phyloP scores from a whole-genome alignment of 2,797 vertebrate species.

The Paedocypris micromegethes region DNA sequence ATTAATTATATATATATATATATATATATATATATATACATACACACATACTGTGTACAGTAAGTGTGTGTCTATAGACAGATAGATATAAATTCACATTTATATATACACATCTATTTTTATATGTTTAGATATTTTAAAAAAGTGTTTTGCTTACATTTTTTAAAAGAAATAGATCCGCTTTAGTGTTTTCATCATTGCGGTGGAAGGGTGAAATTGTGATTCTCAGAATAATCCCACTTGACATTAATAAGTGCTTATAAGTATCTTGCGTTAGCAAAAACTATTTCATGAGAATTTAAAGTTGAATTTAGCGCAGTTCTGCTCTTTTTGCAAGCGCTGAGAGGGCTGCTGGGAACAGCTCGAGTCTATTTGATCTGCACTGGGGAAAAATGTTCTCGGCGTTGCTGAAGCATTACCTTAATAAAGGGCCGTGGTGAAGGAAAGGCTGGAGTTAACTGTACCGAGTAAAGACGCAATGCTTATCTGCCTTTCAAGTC shows the following conservation, averaged over 20 bases:
- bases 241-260: slow-evolving; percentile 43
- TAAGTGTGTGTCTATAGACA: too few relatives aligned
- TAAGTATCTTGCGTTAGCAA: slow-evolving; percentile 31
- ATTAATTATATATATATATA: too few relatives aligned
- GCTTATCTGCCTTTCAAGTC: slow-evolving; percentile 5
- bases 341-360: slow-evolving; percentile 25
- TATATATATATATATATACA: too few relatives aligned
- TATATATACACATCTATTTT: too few relatives aligned
- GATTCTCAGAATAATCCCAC: slow-evolving; percentile 37
- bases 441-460: slow-evolving; percentile 7
- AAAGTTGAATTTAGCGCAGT: slow-evolving; percentile 39
- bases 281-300: slow-evolving; percentile 42
- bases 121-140: too few relatives aligned
- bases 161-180: background rate
- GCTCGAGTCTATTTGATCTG: slow-evolving; percentile 30
- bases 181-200: slow-evolving; percentile 21
- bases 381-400: slow-evolving; percentile 28
- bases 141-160: too few relatives aligned
- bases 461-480: slow-evolving; percentile 5
- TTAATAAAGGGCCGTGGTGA: slow-evolving; percentile 27
- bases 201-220: slow-evolving; percentile 39
- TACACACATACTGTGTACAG: too few relatives aligned
- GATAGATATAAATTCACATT: too few relatives aligned
- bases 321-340: slow-evolving; percentile 32
- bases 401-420: slow-evolving; percentile 27